Percentiles rank a stretch among this genome's conserved stretches.
phyloP scores from a whole-genome alignment of 2,797 vertebrate genomes.

The Euthynnus affinis region DNA sequence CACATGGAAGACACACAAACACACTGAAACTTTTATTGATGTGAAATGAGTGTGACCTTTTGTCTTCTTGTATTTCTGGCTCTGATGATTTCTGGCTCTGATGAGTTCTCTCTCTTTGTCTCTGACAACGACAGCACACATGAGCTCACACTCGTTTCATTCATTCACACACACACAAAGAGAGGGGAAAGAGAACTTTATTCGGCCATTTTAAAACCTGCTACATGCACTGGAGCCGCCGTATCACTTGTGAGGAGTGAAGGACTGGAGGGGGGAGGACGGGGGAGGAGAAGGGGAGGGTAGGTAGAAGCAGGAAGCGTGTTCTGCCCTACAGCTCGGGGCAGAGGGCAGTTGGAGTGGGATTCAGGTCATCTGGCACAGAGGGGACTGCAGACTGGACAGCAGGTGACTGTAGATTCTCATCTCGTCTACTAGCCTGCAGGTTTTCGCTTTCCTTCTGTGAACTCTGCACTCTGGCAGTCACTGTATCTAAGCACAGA shows the following conservation, averaged over 20 bases:
- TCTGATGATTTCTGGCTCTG: conserved; percentile 55
- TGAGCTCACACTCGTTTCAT: background rate
- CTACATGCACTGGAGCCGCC: conserved; percentile 20
- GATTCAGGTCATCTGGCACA: conserved; percentile 82
- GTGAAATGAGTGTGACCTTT: conserved; percentile 62
- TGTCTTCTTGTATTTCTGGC: conserved; percentile 55
- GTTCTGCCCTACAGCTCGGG: conserved; percentile 74
- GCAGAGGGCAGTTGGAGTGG: conserved; percentile 79
- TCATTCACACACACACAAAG: conserved; percentile 3
- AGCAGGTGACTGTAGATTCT: conserved; percentile 70
- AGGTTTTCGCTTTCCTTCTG: conserved; percentile 59
- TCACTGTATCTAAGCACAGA: conserved; percentile 39
- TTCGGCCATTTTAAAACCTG: conserved; percentile 36
- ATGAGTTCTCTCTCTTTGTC: conserved; percentile 22
- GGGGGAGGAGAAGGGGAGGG: background rate
- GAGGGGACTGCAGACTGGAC: conserved; percentile 58
- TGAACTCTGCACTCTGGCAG: conserved; percentile 64
- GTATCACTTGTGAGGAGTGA: conserved; percentile 50
- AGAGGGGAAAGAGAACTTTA: conserved; percentile 4
- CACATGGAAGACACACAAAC: conserved; percentile 38
- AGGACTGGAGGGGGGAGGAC: conserved; percentile 11
- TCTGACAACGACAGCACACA: background rate
- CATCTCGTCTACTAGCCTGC: conserved; percentile 65
- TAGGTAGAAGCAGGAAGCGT: conserved; percentile 29
- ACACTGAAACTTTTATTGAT: conserved; percentile 54